A percentile compares a stretch with the other conserved stretches of the same genome.
Conservation (phyloP, 2,113 vertebrate genomes). For the Galeopterus variegatus region DNA sequence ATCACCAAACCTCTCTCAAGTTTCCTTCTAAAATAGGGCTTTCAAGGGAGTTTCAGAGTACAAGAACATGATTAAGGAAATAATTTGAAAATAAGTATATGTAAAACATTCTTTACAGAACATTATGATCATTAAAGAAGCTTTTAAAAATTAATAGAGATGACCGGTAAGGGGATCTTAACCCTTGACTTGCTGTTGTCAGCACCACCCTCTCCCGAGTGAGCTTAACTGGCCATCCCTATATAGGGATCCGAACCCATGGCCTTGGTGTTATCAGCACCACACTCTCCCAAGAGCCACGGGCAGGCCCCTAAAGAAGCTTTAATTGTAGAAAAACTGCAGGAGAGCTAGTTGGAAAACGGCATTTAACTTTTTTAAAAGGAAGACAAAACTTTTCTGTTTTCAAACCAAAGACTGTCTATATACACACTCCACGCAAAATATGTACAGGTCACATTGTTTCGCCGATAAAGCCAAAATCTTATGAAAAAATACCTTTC, state of each 20-base stretch:
- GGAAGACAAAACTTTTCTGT: neutral
- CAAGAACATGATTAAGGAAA: neutral
- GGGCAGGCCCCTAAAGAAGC: neutral
- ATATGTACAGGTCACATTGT: neutral
- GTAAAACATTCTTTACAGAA: neutral
- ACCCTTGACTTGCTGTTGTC: too few species aligned
- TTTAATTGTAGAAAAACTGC: neutral
- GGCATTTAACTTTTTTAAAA: conserved; percentile 13
- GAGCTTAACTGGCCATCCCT: too few species aligned
- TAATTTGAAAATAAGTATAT: neutral
- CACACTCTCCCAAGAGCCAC: too few species aligned
- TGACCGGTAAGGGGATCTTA: too few species aligned
- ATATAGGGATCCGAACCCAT: too few species aligned
- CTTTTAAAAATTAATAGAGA: neutral
- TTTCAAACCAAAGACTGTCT: conserved; percentile 1
- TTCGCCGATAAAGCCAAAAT: conserved; percentile 35
- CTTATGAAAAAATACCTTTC: neutral
- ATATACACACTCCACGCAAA: neutral
- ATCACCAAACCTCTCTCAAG: conserved; percentile 60
- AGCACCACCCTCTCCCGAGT: too few species aligned
- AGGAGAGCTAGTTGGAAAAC: neutral
- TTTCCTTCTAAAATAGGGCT: conserved; percentile 66
- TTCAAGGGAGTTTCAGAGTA: conserved; percentile 55
- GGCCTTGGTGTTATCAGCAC: too few species aligned
- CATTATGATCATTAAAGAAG: neutral